phyloP scores from a whole-genome alignment of 2,113 vertebrate genomes.

The Egretta garzetta region DNA sequence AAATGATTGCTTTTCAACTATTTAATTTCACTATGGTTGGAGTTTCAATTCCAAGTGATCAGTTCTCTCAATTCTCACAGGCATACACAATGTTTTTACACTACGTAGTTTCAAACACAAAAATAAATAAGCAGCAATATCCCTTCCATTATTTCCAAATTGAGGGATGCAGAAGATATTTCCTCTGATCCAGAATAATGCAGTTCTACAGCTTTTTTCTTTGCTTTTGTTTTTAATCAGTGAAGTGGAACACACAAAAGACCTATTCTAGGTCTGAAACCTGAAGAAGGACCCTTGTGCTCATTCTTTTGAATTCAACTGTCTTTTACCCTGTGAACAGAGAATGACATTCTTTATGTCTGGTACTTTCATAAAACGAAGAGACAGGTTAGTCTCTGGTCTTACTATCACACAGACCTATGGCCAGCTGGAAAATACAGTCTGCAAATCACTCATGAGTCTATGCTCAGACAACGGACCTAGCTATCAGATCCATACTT shows the following conservation, averaged over 20 bases:
- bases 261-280: neutral
- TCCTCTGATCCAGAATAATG: neutral
- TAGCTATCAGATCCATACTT: neutral
- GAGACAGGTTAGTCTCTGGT: neutral
- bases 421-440: neutral
- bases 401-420: neutral
- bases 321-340: neutral
- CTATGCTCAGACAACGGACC: neutral
- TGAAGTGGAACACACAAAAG: neutral
- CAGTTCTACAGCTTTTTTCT: neutral
- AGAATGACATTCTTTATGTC: neutral
- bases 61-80: neutral
- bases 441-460: neutral
- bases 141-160: conserved; percentile 14
- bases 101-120: neutral
- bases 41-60: conserved; percentile 14
- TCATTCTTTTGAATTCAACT: neutral
- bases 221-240: neutral
- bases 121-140: conserved; percentile 2
- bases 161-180: neutral
- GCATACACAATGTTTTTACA: neutral
- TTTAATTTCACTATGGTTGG: neutral
- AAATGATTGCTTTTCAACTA: neutral
- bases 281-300: neutral
- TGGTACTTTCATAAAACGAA: neutral